Conservation (phyloP, 2,113 vertebrate species). For the Hippocampus guttulatus region DNA sequence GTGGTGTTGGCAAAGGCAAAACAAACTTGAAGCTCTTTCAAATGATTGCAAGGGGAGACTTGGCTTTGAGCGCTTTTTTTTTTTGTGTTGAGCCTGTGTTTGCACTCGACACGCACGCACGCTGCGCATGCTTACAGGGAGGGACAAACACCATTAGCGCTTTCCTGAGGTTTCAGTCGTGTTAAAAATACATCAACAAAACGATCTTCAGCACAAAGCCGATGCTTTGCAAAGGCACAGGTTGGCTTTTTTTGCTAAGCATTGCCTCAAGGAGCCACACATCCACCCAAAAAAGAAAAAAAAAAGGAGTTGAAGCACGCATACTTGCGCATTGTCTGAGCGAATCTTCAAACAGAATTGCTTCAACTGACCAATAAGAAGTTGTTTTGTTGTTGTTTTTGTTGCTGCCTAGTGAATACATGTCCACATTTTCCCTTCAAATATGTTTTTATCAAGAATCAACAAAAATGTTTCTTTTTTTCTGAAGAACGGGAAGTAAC, state of each 20-base stretch:
- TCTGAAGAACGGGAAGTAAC: neutral
- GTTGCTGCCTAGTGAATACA: neutral
- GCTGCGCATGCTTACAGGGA: constrained; percentile 12
- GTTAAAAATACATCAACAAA: constrained; percentile 17
- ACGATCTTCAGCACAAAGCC: constrained; percentile 3
- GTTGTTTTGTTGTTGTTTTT: neutral
- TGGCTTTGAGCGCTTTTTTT: constrained; percentile 47
- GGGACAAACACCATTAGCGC: constrained; percentile 27
- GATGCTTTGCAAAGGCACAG: constrained; percentile 11
- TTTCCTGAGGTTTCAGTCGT: constrained; percentile 32
- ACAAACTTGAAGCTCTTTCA: constrained; percentile 73
- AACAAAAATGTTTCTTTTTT: neutral
- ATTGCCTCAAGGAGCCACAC: neutral
- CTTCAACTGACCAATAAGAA: neutral
- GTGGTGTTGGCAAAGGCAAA: constrained; percentile 70
- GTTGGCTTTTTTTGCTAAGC: neutral
- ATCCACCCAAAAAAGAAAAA: neutral
- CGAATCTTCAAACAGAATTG: neutral
- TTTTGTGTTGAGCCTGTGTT: constrained; percentile 22
- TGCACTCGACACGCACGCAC: constrained; percentile 31
- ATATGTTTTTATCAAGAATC: neutral
- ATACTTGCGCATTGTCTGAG: neutral
- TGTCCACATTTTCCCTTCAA: neutral
- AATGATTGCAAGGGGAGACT: constrained; percentile 54
- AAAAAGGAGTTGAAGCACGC: neutral